Conservation (phyloP, 2,113 vertebrate species). For the Anarrhichthys ocellatus region DNA sequence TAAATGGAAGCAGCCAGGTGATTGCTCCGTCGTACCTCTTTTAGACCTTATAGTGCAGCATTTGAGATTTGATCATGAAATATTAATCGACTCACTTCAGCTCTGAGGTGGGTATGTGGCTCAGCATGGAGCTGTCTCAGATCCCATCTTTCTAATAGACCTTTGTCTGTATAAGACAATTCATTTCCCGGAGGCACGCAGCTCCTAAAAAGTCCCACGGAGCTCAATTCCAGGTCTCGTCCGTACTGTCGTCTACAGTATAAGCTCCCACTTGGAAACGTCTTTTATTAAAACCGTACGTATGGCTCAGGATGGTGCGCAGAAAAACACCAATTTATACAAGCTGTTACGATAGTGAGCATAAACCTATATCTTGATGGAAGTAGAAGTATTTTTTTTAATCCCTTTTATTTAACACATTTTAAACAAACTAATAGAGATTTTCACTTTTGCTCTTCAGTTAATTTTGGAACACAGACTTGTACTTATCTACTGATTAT, state of each 20-base stretch:
- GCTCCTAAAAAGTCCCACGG: slow-evolving; percentile 39
- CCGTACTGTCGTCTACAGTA: background rate
- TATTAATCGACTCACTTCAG: slow-evolving; percentile 57
- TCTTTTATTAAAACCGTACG: background rate
- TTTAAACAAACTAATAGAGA: background rate
- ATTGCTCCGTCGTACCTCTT: slow-evolving; percentile 44
- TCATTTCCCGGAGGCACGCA: background rate
- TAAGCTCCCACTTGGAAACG: background rate
- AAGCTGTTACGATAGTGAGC: background rate
- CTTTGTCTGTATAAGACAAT: slow-evolving; percentile 28
- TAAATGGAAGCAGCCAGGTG: slow-evolving; percentile 18
- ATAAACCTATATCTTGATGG: background rate
- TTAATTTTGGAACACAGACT: background rate
- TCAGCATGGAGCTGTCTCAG: slow-evolving; percentile 11
- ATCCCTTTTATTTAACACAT: background rate
- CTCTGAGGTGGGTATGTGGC: slow-evolving; percentile 34
- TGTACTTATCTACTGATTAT: background rate
- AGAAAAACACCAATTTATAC: slow-evolving; percentile 5
- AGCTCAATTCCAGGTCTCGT: slow-evolving; percentile 2
- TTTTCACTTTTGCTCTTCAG: slow-evolving; percentile 28
- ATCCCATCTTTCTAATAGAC: slow-evolving; percentile 37
- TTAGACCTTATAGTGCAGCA: slow-evolving; percentile 30
- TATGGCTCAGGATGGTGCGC: background rate
- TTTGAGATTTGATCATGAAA: slow-evolving; percentile 60
- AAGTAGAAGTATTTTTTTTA: background rate